Evolutionary conservation across 2,888 invertebrate species (phyloP), one percentile per base, ranked within the genome.

Genomic region (Lepidocyrtinus sp.): DNA sequence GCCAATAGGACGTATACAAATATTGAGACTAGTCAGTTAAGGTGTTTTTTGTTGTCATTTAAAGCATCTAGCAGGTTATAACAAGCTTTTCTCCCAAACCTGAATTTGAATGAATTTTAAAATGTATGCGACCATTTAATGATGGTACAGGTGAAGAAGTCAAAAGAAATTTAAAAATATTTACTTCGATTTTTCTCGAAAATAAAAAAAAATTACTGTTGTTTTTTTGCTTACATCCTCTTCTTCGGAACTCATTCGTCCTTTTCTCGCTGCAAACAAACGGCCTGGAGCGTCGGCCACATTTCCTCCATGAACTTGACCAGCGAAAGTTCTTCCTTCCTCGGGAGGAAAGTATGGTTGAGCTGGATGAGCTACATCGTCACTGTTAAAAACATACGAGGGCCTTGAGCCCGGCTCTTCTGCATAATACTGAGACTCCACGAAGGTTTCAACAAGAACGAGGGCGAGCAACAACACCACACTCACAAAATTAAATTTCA

Each of bases 371-470:
- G 1, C n/a, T 22, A 46, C 7, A n/a, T n/a, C 12, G 2, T 19
- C 26, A n/a, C 46, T 26, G 22, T 67, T 46, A 3, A 67, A 15
- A 27, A 25, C 36, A n/a, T 17, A 26, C 15, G 36, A 19, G 1
- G 64, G 64, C 3, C 7, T 17, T 24, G 64, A 2, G 12, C 21
- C 65, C 15, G 15, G 46, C 27, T 63, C 27, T n/a, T 63, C 26
- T 2, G 12, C 17, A 26, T 76, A 76, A 76, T 76, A 76, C 76
- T 76, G 76, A 50, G 76, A 76, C 65, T 76, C 59, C 36, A 76
- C 76, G 59, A 76, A 63, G 19, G 64, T 71, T 70, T 76, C 76
- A 71, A 69, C 27, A 5, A 76, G 65, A 50, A 76, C 76, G 17
- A 76, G 55, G 36, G 76, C 71, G 36, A 76, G 64, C 76, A 71